These are phyloP conservation scores for Bombus waltoni DNA, from an alignment of 1,140 invertebrate species.

Conservation along the genomic window DNA sequence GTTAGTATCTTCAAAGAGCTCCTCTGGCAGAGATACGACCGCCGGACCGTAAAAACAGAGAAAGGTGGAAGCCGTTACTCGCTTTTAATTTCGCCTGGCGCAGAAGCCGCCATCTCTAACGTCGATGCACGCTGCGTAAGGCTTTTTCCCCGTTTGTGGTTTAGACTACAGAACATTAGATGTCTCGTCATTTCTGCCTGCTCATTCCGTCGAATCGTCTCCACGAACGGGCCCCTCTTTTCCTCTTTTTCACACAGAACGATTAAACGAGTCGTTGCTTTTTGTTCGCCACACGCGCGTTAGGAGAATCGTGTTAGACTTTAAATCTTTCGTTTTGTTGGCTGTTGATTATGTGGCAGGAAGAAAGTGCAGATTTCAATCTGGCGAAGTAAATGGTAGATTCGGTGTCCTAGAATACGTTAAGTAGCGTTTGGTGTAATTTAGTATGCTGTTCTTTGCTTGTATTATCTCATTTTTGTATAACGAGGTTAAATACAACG, in stretches of 20 bases:
- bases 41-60: constrained; percentile 43
- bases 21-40: neutral
- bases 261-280: neutral
- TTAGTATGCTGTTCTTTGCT: no score
- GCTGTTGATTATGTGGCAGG: no score
- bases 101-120: constrained; percentile 1
- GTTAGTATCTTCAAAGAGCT: constrained; percentile 39
- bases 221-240: neutral
- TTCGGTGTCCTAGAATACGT: no score
- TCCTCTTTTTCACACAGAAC: neutral
- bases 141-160: neutral
- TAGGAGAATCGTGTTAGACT: neutral
- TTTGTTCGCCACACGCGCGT: neutral
- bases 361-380: no score
- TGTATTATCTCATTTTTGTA: no score
- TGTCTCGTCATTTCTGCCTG: neutral
- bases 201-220: neutral
- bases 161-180: neutral
- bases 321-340: neutral
- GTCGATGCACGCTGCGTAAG: neutral
- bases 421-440: no score
- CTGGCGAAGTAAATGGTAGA: no score
- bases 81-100: constrained; percentile 46
- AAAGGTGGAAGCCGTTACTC: constrained; percentile 9
- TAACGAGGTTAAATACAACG: no score